Evolutionary conservation across 2,888 invertebrate genomes (phyloP).

Genomic region (Lutraria lutraria): DNA sequence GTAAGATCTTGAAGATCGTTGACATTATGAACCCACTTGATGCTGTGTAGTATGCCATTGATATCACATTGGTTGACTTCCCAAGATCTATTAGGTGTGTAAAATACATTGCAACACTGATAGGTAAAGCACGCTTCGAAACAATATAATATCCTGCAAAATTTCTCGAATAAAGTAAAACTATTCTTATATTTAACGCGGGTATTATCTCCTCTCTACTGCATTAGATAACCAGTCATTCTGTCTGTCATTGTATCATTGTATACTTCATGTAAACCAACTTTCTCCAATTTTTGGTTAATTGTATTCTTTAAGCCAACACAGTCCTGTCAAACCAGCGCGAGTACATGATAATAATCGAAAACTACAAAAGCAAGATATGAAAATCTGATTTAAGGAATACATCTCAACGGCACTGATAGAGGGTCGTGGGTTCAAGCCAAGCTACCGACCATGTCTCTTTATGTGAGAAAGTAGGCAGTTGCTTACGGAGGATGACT

Average conservation of each 20-base stretch:
- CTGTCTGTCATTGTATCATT: too few relatives aligned
- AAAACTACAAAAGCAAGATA: neutral
- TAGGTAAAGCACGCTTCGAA: conserved; percentile 5
- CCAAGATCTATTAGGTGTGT: conserved; percentile 42
- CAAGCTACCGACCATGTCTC: too few relatives aligned
- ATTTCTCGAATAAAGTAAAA: conserved; percentile 40
- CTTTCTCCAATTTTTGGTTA: neutral
- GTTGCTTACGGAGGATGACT: too few relatives aligned
- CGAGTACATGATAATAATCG: neutral
- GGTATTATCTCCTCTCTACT: conserved; percentile 47
- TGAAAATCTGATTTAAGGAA: neutral
- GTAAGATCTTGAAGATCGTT: conserved; percentile 45
- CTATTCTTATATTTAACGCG: conserved; percentile 38
- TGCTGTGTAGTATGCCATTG: conserved; percentile 49
- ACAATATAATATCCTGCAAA: too few relatives aligned
- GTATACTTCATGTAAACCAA: neutral
- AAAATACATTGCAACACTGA: conserved; percentile 53
- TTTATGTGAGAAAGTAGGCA: too few relatives aligned
- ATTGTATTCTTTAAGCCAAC: conserved; percentile 35
- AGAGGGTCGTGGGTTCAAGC: too few relatives aligned
- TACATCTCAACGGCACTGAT: too few relatives aligned
- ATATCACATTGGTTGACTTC: conserved; percentile 35
- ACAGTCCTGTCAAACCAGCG: conserved; percentile 35
- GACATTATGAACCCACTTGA: conserved; percentile 60
- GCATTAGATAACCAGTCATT: conserved; percentile 29